Evolutionary conservation across 2,888 invertebrate species (phyloP).

Genomic region (Blastobasis lacticolella): DNA sequence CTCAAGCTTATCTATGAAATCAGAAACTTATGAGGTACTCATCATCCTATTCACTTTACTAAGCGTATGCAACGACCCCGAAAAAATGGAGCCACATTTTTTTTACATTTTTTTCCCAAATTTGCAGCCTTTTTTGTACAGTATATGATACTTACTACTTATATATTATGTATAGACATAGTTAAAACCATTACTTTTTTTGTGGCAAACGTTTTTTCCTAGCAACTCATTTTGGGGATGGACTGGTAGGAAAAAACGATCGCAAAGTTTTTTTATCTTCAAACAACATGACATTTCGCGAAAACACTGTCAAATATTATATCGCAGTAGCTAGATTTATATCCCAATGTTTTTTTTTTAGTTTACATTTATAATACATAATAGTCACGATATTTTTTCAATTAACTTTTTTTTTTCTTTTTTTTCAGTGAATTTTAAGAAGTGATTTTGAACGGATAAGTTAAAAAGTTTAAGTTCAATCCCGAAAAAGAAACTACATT

Average conservation of each 20-base stretch:
- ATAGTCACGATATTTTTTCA: slow-evolving; percentile 48
- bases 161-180: slow-evolving; percentile 63
- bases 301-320: slow-evolving; percentile 36
- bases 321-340: slow-evolving; percentile 47
- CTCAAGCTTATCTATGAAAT: slow-evolving; percentile 42
- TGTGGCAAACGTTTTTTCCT: slow-evolving; percentile 39
- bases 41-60: slow-evolving; percentile 64
- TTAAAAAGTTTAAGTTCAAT: slow-evolving; percentile 17
- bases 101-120: slow-evolving; percentile 63
- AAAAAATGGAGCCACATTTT: slow-evolving; percentile 56
- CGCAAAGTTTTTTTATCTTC: slow-evolving; percentile 44
- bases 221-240: slow-evolving; percentile 15
- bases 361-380: slow-evolving; percentile 43
- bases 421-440: slow-evolving; percentile 35
- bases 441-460: slow-evolving; percentile 32
- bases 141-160: slow-evolving; percentile 69
- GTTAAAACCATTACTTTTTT: slow-evolving; percentile 62
- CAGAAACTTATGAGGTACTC: slow-evolving; percentile 61
- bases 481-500: slow-evolving; percentile 50
- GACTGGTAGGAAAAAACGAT: slow-evolving; percentile 31
- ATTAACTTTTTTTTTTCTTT: slow-evolving; percentile 36
- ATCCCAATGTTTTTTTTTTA: slow-evolving; percentile 39
- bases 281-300: slow-evolving; percentile 48
- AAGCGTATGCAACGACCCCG: slow-evolving; percentile 69
- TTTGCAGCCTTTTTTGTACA: slow-evolving; percentile 66